Conservation (phyloP, 92 coral and sea anemone genomes). For the Virgularia gustaviana region DNA sequence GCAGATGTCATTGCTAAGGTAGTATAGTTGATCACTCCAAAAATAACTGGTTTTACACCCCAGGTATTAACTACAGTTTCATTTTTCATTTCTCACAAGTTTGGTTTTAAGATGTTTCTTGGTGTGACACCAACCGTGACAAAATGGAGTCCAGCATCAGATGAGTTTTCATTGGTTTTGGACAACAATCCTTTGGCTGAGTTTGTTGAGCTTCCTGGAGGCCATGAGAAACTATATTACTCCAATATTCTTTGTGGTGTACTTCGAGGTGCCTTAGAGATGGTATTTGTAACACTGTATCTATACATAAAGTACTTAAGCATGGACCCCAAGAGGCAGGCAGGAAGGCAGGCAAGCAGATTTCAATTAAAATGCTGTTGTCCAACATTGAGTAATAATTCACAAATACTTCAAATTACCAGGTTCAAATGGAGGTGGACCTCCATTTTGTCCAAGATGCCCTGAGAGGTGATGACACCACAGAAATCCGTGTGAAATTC, state of each 20-base stretch:
- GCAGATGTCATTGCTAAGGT: slow-evolving; percentile 99
- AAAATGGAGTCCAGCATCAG: slow-evolving; percentile 95
- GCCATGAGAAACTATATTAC: slow-evolving; percentile 80
- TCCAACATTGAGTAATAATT: neutral
- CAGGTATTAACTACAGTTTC: no score
- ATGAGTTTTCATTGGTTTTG: slow-evolving; percentile 83
- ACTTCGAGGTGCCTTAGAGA: slow-evolving; percentile 90
- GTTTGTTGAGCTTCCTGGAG: slow-evolving; percentile 90
- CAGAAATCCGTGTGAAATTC: slow-evolving; percentile 92
- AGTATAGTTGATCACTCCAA: neutral
- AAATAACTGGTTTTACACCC: neutral
- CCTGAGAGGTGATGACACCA: slow-evolving; percentile 88
- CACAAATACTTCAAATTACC: neutral
- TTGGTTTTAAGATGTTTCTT: slow-evolving; percentile 95
- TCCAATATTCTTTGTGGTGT: slow-evolving; percentile 95
- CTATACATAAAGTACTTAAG: neutral
- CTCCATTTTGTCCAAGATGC: slow-evolving; percentile 88
- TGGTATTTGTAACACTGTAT: slow-evolving; percentile 53
- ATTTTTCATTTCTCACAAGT: slow-evolving; percentile 38
- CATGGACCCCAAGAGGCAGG: neutral
- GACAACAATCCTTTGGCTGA: slow-evolving; percentile 97
- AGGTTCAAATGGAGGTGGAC: slow-evolving; percentile 99
- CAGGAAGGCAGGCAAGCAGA: neutral
- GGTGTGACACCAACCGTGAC: slow-evolving; percentile 91
- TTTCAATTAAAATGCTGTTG: neutral